Conservation (phyloP, 2,888 invertebrate genomes). For the Teleogryllus oceanicus region DNA sequence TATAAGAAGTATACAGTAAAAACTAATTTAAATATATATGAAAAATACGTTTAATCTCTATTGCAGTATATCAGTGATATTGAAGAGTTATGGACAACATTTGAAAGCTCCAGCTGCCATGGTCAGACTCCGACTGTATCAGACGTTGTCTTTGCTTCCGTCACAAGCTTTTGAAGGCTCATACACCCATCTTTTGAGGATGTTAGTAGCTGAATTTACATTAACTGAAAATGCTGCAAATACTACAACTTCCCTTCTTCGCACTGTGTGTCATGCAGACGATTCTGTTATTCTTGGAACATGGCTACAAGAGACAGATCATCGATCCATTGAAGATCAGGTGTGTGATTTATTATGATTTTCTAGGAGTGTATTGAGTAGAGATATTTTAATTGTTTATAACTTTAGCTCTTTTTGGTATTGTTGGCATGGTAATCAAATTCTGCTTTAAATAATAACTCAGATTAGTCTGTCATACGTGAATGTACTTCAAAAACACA, state of each 20-base stretch:
- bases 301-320: conserved; percentile 95
- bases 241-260: conserved; percentile 79
- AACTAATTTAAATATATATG: background rate
- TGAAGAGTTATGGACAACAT: conserved; percentile 86
- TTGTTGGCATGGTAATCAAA: too few relatives aligned
- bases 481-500: too few relatives aligned
- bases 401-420: background rate
- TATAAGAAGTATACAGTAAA: too few relatives aligned
- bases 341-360: conserved; percentile 52
- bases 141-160: conserved; percentile 74
- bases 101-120: conserved; percentile 92
- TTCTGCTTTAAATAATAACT: too few relatives aligned
- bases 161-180: conserved; percentile 75
- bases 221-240: conserved; percentile 90
- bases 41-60: conserved; percentile 20
- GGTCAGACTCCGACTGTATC: conserved; percentile 88
- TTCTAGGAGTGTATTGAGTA: conserved; percentile 20
- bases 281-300: conserved; percentile 90
- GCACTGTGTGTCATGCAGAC: conserved; percentile 80
- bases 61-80: conserved; percentile 71
- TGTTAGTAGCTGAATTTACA: conserved; percentile 93
- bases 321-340: conserved; percentile 95
- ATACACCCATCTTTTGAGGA: conserved; percentile 74
- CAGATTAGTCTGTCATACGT: too few relatives aligned
- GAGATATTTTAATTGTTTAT: background rate